These are phyloP conservation scores for Pholis gunnellus DNA, from an alignment of 2,113 vertebrate genomes.

Conservation along the genomic window DNA sequence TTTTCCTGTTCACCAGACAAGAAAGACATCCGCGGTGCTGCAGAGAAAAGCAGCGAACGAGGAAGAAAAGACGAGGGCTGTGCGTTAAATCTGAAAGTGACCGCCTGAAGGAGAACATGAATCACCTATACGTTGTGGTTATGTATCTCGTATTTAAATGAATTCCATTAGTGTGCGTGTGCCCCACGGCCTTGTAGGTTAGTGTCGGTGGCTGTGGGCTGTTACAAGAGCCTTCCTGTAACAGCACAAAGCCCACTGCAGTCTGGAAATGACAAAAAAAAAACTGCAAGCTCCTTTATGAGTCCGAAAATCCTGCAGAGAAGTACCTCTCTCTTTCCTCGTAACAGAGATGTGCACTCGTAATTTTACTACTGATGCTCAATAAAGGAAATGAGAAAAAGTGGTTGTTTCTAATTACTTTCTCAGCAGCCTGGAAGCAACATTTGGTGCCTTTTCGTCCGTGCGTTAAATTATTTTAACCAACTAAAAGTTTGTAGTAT, in stretches of 20 bases:
- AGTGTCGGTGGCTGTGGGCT: conserved; percentile 23
- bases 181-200: conserved; percentile 18
- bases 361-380: conserved; percentile 7
- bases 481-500: not conserved
- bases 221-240: conserved; percentile 34
- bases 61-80: conserved; percentile 11
- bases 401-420: conserved; percentile 23
- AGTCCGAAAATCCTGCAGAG: conserved; percentile 35
- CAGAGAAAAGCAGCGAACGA: not conserved
- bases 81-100: conserved; percentile 22
- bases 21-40: conserved; percentile 9
- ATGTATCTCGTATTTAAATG: conserved; percentile 26
- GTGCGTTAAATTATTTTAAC: conserved; percentile 1
- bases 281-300: not conserved
- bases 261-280: conserved; percentile 11
- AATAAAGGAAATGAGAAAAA: conserved; percentile 30
- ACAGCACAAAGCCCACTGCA: conserved; percentile 6
- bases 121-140: conserved; percentile 39
- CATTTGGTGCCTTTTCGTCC: conserved; percentile 1
- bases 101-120: conserved; percentile 24
- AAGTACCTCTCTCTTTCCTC: not conserved
- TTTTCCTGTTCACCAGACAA: conserved; percentile 23
- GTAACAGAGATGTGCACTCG: not conserved
- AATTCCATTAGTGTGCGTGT: conserved; percentile 53
- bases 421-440: not conserved